Evolutionary conservation across 2,797 vertebrate genomes (phyloP), one percentile per base, ranked within the genome.

Genomic region (Xenopus petersii): DNA sequence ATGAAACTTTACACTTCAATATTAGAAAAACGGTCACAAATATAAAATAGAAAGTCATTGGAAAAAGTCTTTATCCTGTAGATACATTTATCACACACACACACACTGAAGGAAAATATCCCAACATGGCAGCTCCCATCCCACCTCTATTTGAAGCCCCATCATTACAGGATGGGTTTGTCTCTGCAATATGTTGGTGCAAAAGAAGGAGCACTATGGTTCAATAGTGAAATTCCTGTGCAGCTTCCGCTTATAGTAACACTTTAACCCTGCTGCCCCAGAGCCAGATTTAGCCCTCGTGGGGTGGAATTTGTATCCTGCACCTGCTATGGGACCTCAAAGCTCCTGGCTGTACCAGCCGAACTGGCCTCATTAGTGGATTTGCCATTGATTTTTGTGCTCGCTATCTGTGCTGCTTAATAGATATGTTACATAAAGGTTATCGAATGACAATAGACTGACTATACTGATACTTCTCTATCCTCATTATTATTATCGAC

Each of bases 371-470:
- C 56, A 56, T 56, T 56, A 67, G 10, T 65, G 58, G 12, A 12
- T 58, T 16, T 42, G 12, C 47, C 42, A 74, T 74, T 74, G 72
- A 74, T 74, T 74, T 65, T 73, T 56, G 26, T 51, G 11, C n/a
- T 66, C 71, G 26, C 13, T 73, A 73, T 73, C 71, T 73, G 10
- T 46, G 4, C 33, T n/a, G 62, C 12, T 64, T 33, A 63, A 63
- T 63, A 33, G 62, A 46, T 64, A 47, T 10, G 30, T 64, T 17
- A 46, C 15, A 64, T 36, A 64, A 12, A 60, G 62, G 36, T 64
- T 64, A 64, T 64, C 62, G n/a, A 64, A 64, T 64, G 62, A 47
- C 33, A 42, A 63, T 15, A 33, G 26, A 42, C 13, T 15, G 61
- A 42, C 10, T 63, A 4, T 36, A 33, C 26, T 33, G 26, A 30